Evolutionary conservation across 2,113 vertebrate species (phyloP).

Genomic region (Sclerurus mexicanus): DNA sequence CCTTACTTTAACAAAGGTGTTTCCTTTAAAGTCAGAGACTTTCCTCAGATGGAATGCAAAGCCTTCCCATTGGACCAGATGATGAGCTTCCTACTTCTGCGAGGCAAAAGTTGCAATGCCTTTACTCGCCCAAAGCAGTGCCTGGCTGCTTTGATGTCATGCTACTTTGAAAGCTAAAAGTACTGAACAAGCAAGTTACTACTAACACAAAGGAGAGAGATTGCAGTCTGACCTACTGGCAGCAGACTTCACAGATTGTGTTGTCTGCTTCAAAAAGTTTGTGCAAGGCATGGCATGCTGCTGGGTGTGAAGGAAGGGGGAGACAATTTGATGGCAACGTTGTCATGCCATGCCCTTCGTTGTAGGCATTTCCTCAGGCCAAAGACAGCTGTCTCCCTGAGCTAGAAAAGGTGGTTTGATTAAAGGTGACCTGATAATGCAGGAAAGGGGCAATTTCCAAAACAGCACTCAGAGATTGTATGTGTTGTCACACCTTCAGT

Average conservation of each 20-base stretch:
- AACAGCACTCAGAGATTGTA: not conserved
- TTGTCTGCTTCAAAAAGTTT: not conserved
- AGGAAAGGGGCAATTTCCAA: not conserved
- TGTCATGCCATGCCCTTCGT: not conserved
- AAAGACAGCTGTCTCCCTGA: not conserved
- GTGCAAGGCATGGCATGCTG: not conserved
- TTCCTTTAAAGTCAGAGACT: not conserved
- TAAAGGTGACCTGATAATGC: not conserved
- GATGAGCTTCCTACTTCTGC: not conserved
- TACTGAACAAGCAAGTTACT: not conserved
- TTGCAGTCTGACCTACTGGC: not conserved
- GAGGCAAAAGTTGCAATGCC: not conserved
- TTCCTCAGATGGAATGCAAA: not conserved
- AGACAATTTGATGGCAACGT: not conserved
- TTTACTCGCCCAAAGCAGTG: slow-evolving; percentile 13
- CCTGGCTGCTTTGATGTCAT: not conserved
- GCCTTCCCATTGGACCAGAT: not conserved
- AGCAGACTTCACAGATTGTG: not conserved
- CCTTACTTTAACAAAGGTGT: not conserved
- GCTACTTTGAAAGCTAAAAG: not conserved
- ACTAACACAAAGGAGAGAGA: not conserved
- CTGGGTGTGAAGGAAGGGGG: not conserved
- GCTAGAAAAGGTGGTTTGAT: not conserved
- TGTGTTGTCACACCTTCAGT: not conserved
- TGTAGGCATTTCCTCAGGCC: not conserved